phyloP scores from a whole-genome alignment of 2,113 vertebrate species.

The Coregonus clupeaformis region DNA sequence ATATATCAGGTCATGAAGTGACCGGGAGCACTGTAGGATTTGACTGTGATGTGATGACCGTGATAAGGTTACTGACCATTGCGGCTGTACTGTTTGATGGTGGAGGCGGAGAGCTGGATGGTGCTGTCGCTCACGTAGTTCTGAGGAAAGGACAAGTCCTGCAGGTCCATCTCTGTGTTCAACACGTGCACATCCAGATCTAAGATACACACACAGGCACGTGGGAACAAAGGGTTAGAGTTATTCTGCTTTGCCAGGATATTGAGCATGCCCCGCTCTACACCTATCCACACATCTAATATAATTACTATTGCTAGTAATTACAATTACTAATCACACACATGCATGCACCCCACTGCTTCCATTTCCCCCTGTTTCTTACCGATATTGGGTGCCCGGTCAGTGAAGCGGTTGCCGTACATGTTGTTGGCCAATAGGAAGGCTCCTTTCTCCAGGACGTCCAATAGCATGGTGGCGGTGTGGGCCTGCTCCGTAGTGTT shows the following conservation, averaged over 20 bases:
- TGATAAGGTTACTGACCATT: constrained; percentile 80
- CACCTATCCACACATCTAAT: too few relatives aligned
- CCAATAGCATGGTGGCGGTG: constrained; percentile 91
- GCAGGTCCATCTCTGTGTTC: constrained; percentile 87
- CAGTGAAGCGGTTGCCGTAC: constrained; percentile 83
- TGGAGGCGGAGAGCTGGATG: constrained; percentile 89
- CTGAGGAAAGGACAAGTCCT: constrained; percentile 88
- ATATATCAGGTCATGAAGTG: too few relatives aligned
- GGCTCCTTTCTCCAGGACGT: constrained; percentile 89
- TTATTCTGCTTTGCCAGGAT: too few relatives aligned
- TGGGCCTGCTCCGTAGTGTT: constrained; percentile 89
- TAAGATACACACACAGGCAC: constrained; percentile 50
- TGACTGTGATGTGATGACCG: neutral
- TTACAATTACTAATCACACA: neutral
- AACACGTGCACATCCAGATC: constrained; percentile 88
- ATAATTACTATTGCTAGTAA: too few relatives aligned
- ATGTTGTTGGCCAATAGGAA: constrained; percentile 93
- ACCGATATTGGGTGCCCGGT: constrained; percentile 87
- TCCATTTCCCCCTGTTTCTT: constrained; percentile 26
- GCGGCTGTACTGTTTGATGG: constrained; percentile 93
- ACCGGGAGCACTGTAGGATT: neutral
- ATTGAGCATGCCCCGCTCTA: too few relatives aligned
- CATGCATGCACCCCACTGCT: neutral
- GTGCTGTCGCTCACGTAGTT: constrained; percentile 83
- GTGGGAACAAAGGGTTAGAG: too few relatives aligned